Evolutionary conservation across 2,113 vertebrate species (phyloP), one percentile per base, ranked within the genome.

Genomic region (Glareola pratincola): DNA sequence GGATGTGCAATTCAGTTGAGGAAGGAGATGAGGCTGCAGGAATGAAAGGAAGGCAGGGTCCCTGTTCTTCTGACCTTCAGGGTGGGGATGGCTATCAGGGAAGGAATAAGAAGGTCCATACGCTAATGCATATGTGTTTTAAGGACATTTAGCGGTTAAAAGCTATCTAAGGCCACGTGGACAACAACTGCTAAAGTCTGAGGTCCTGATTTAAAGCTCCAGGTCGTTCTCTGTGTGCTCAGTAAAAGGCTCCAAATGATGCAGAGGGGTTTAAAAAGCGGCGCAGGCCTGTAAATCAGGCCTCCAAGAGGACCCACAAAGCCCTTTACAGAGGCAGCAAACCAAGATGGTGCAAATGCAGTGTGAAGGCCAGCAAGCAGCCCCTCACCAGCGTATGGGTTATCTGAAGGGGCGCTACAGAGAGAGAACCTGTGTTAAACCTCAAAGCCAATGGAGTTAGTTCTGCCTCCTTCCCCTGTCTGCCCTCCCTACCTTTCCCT

Each of bases 241-340:
- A 67, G 16, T 27, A 41, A 54, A 66, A 16, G 34, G 45, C 21
- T 64, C 14, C 63, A 54, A 56, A 26, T 17, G 34, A 5, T 13
- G 17, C 23, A 27, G 29, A 74, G 18, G 8, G 53, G 4, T 34
- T 71, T 22, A 14, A 22, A 80, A n/a, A n/a, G n/a, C 24, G 2
- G 21, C 24, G 43, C 29, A 72, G 24, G 22, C 21, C 27, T 21
- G 19, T 41, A 36, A 56, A 39, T 45, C 24, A 71, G 56, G 7
- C 18, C 22, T 63, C 6, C 34, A 27, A 12, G 37, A 16, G 51
- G 1, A 3, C 10, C 23, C 26, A 13, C 7, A 21, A 41, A 47
- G 34, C 14, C 30, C 37, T 27, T 48, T 10, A 18, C 0, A 1
- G 45, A 62, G 13, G 6, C 4, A 60, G 8, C 39, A 24, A 0